Evolutionary conservation across 2,797 vertebrate genomes (phyloP), one percentile per base, ranked within the genome.

Genomic region (Phataginus tricuspis): DNA sequence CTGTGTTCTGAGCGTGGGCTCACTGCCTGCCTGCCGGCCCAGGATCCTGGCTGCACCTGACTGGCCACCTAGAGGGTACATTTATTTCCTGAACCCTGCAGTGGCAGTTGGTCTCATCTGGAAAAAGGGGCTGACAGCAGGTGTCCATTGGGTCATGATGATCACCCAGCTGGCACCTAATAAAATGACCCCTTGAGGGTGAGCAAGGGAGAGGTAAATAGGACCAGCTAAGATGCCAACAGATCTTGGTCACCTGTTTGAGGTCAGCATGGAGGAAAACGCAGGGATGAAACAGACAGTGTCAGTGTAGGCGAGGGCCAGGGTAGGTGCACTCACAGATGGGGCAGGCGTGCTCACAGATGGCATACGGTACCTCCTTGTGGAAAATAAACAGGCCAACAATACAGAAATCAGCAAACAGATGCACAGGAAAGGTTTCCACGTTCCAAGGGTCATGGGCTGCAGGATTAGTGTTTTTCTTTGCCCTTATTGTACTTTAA

Each of bases 381-480:
- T 1, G 7, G 7, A 34, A 11, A 31, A 19, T 2, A 7, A 31
- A 57, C 10, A 5, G 12, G 13, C 15, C 16, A 21, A 12, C 0
- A 1, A 0, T 0, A 5, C 59, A n/a, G 37, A 15, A 23, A 45
- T 4, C 0, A 10, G 66, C 11, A 16, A 14, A 61, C 2, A 15
- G 57, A 31, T 1, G 29, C 1, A 7, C 2, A 11, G 7, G 29
- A 16, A 25, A 18, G 1, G 55, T 5, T 21, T 14, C 29, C 10
- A 4, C 0, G 42, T 8, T 23, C 55, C 55, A n/a, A 31, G 29
- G 4, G 2, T 42, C 27, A 21, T 3, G 16, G 53, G 29, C 21
- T 42, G 25, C 49, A n/a, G 2, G 29, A 9, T 18, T 8, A 16
- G 37, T 2, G 2, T 6, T 42, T 74, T 45, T 21, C 51, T 51